phyloP scores from a whole-genome alignment of 2,888 invertebrate genomes.

The Polyommatus iphigenia region DNA sequence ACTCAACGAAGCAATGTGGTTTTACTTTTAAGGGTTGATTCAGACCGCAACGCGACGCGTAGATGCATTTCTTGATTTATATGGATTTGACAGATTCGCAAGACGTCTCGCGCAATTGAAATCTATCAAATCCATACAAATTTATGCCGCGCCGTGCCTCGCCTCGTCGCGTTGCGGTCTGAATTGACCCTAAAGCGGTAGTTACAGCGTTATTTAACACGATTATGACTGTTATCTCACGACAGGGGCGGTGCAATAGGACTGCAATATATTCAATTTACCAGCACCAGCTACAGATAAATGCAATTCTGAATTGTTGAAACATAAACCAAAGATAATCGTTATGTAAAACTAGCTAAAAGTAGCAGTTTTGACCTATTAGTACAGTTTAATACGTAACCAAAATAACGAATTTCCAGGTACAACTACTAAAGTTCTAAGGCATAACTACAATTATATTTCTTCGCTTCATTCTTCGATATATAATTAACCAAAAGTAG shows the following conservation, averaged over 20 bases:
- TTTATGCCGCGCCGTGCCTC: no score
- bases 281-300: constrained; percentile 30
- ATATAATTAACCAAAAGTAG: no score
- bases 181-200: no score
- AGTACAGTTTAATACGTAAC: not conserved
- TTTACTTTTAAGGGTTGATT: not conserved
- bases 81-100: no score
- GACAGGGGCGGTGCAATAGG: constrained; percentile 50
- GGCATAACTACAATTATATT: not conserved
- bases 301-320: constrained; percentile 31
- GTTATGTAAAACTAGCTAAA: constrained; percentile 8
- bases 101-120: no score
- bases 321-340: not conserved
- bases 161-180: no score
- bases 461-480: no score
- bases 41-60: no score
- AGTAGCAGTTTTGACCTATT: constrained; percentile 3
- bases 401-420: not conserved
- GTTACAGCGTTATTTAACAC: constrained; percentile 41
- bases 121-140: no score
- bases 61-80: no score
- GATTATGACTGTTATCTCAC: constrained; percentile 48
- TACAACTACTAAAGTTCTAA: not conserved
- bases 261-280: constrained; percentile 41
- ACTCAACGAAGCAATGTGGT: no score